These are phyloP conservation scores for Zosterops japonicus DNA, from an alignment of 2,113 vertebrate genomes.

Conservation along the genomic window DNA sequence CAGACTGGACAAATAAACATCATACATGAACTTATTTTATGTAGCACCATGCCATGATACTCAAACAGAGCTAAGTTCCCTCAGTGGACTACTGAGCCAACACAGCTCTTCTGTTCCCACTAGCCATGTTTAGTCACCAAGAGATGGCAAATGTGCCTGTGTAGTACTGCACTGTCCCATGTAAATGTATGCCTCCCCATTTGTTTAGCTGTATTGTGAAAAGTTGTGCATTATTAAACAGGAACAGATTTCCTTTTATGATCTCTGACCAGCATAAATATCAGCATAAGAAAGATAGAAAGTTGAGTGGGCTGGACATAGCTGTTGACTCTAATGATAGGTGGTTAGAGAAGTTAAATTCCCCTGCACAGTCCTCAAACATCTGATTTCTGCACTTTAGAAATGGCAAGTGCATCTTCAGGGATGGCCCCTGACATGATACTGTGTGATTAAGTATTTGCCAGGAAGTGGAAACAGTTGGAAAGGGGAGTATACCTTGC, in stretches of 20 bases:
- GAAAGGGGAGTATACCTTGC: background rate
- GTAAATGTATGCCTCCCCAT: background rate
- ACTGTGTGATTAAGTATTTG: background rate
- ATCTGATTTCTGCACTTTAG: background rate
- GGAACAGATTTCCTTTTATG: background rate
- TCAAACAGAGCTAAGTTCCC: background rate
- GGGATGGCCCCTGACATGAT: background rate
- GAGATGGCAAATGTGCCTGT: background rate
- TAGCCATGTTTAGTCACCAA: background rate
- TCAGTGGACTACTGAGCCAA: background rate
- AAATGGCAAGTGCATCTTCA: background rate
- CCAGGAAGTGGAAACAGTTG: background rate
- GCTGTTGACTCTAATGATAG: background rate
- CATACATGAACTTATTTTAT: background rate
- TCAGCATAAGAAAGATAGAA: background rate
- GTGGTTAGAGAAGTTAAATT: background rate
- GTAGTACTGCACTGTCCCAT: background rate
- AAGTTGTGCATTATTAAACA: background rate
- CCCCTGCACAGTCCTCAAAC: background rate
- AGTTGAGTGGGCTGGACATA: background rate
- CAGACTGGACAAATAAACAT: conserved; percentile 39
- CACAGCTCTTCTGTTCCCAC: background rate
- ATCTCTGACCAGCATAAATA: background rate
- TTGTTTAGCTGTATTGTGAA: background rate
- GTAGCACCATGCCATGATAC: background rate